Conservation (phyloP, 2,113 vertebrate genomes). For the Mobula hypostoma region DNA sequence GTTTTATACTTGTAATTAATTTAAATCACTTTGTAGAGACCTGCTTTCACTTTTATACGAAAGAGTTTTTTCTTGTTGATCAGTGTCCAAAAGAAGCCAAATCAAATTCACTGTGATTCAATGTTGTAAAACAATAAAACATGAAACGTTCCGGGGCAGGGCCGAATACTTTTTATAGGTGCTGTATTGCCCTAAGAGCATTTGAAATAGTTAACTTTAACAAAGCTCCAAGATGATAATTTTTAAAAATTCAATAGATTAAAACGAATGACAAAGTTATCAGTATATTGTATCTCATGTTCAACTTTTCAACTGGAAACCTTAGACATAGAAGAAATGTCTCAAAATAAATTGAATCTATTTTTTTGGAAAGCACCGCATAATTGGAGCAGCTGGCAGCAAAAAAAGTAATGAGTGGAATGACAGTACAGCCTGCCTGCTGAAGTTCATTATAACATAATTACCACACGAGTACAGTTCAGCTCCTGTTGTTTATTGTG, state of each 20-base stretch:
- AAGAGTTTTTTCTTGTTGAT: no score
- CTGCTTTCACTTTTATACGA: no score
- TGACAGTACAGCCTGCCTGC: not conserved
- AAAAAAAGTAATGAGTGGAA: not conserved
- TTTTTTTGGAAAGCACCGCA: not conserved
- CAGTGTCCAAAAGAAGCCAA: no score
- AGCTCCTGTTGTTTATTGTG: not conserved
- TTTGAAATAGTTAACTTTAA: not conserved
- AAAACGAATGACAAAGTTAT: not conserved
- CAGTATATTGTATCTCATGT: not conserved
- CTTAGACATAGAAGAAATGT: not conserved
- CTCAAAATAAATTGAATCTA: conserved; percentile 27
- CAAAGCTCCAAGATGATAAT: not conserved
- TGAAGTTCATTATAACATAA: conserved; percentile 28
- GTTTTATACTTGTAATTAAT: no score
- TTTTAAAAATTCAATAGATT: not conserved
- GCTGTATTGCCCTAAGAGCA: not conserved
- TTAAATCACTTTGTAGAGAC: no score
- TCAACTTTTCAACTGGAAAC: conserved; percentile 16
- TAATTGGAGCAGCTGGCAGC: not conserved
- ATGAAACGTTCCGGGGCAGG: no score
- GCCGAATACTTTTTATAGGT: no score
- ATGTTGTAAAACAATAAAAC: no score
- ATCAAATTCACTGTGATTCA: no score
- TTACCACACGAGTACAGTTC: not conserved